Evolutionary conservation across 2,797 vertebrate species (phyloP).

Genomic region (Pteropus rufus): DNA sequence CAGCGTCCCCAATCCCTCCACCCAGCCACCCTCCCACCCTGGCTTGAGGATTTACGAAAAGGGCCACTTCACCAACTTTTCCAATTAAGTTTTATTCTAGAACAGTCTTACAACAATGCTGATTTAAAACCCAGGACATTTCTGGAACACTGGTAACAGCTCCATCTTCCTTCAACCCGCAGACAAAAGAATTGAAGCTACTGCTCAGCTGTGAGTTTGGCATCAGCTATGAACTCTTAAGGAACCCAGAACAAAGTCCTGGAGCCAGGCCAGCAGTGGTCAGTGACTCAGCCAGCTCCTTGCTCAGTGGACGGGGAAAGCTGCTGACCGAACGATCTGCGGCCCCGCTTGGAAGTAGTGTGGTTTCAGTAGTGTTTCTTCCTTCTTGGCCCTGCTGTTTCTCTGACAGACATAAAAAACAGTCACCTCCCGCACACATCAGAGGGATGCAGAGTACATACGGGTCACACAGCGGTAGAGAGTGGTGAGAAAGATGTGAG

Average conservation of each 20-base stretch:
- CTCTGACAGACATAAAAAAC: background rate
- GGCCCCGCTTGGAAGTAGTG: background rate
- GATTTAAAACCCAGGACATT: background rate
- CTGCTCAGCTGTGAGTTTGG: background rate
- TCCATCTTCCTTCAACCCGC: background rate
- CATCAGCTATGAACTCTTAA: background rate
- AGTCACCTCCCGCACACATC: background rate
- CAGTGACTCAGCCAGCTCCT: background rate
- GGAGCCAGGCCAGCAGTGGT: background rate
- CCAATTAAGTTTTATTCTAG: conserved; percentile 23
- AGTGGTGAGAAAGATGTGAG: accelerated
- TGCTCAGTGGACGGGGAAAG: background rate
- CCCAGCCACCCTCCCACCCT: background rate
- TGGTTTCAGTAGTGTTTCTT: background rate
- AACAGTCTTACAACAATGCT: background rate
- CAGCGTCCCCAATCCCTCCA: background rate
- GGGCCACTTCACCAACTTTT: background rate
- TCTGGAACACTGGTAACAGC: background rate
- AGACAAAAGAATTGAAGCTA: background rate
- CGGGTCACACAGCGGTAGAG: accelerated
- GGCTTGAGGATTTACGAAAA: background rate
- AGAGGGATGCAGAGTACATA: background rate
- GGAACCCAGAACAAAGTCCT: background rate
- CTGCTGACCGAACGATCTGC: accelerated
- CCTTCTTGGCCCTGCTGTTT: background rate